Conservation (phyloP, 2,797 vertebrate genomes). For the Simalia tracyae region DNA sequence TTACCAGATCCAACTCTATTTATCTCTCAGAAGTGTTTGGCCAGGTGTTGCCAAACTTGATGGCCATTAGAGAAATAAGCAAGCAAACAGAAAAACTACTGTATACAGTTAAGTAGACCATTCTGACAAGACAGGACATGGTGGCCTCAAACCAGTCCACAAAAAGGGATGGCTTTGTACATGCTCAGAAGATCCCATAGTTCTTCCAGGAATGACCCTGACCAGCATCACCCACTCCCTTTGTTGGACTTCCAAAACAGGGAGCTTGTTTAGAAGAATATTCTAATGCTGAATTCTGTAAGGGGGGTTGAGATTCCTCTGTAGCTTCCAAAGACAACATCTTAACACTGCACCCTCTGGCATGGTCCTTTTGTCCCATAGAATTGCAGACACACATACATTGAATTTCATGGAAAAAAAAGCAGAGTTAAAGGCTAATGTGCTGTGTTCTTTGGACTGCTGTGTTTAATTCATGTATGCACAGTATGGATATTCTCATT, state of each 20-base stretch:
- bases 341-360: neutral
- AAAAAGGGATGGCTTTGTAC: neutral
- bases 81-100: neutral
- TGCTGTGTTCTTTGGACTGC: neutral
- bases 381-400: neutral
- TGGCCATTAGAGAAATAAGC: neutral
- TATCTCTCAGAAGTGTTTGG: neutral
- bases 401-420: neutral
- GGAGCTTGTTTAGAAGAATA: neutral
- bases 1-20: neutral
- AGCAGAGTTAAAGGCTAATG: neutral
- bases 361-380: neutral
- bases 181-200: neutral
- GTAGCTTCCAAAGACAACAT: neutral
- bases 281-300: neutral
- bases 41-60: neutral
- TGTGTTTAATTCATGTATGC: neutral
- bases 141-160: neutral
- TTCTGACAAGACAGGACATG: neutral
- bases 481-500: slow-evolving; percentile 1
- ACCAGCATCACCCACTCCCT: neutral
- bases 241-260: neutral
- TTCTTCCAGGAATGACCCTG: neutral
- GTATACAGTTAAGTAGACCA: neutral
- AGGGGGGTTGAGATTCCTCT: neutral